Evolutionary conservation across 2,888 invertebrate genomes (phyloP), one percentile per base, ranked within the genome.

Genomic region (Amphipoea lucens): DNA sequence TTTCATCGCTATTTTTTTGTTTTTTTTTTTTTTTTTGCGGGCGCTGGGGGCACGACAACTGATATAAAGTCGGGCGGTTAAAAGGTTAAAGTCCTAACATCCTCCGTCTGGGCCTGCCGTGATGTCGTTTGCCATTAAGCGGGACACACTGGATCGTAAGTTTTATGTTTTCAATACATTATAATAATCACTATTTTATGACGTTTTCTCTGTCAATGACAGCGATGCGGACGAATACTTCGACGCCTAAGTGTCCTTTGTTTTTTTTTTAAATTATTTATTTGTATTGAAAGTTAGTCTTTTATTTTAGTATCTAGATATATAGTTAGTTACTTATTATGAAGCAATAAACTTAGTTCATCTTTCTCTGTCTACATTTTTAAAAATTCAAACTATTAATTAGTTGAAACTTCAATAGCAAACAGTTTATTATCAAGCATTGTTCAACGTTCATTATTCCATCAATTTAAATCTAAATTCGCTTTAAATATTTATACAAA

Each of bases 391-490:
- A 69, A 78, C 29, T 66, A 69, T 66, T 42, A 60, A 73, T 73
- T 36, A 45, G 23, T 48, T 57, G 0, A 48, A 74, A 51, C 42
- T 42, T 40, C 23, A 69, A 14, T 20, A 62, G 36, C 40, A 63
- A 76, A 40, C 12, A 29, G 29, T 62, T 66, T 67, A 72, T 74
- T 73, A 76, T 40, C 73, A 81, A 81, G 14, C 54, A 66, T 57
- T 84, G 40, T 62, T 62, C 79, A 62, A 29, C 45, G 20, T 74
- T 81, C 40, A 77, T 81, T 84, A 79, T 84, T 75, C 63, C n/a
- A 86, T 83, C 72, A 80, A 78, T 86, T 84, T 67, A 79, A 86
- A 84, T 79, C 84, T 78, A 79, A 84, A 87, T 84, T 75, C 68
- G n/a, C 76, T 75, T 84, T 68, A 82, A 70, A 72, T 78, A 76